Evolutionary conservation across 2,797 vertebrate genomes (phyloP).

Genomic region (Eospalax fontanierii): DNA sequence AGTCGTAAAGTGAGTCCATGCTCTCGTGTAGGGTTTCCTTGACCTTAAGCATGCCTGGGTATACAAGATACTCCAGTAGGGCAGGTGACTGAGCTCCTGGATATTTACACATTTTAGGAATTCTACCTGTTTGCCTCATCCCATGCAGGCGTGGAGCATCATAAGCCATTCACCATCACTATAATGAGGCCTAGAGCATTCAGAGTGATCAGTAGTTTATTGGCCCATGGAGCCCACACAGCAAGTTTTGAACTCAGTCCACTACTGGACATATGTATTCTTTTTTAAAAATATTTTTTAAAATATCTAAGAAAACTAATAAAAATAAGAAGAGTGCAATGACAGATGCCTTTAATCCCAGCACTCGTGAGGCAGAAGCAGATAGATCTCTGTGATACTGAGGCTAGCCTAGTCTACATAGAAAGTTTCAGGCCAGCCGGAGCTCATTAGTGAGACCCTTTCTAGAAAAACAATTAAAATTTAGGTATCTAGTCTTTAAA

Average conservation of each 20-base stretch:
- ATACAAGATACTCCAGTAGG: not conserved
- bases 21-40: not conserved
- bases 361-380: too few relatives aligned
- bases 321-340: too few relatives aligned
- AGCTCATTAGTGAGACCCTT: too few relatives aligned
- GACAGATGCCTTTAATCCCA: too few relatives aligned
- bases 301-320: too few relatives aligned
- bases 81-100: not conserved
- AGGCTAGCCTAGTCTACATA: too few relatives aligned
- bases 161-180: not conserved
- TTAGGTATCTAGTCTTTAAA: not conserved
- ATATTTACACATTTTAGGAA: not conserved
- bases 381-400: too few relatives aligned
- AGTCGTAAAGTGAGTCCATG: not conserved
- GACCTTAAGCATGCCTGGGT: not conserved
- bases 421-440: too few relatives aligned
- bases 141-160: not conserved
- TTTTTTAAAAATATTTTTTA: too few relatives aligned
- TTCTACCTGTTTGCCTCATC: not conserved
- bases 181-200: not conserved
- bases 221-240: rapidly evolving
- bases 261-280: too few relatives aligned
- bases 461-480: not conserved
- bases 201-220: not conserved
- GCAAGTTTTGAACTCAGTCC: not conserved